These are phyloP conservation scores for Cerastis leucographa DNA, from an alignment of 2,888 invertebrate genomes.

Conservation along the genomic window DNA sequence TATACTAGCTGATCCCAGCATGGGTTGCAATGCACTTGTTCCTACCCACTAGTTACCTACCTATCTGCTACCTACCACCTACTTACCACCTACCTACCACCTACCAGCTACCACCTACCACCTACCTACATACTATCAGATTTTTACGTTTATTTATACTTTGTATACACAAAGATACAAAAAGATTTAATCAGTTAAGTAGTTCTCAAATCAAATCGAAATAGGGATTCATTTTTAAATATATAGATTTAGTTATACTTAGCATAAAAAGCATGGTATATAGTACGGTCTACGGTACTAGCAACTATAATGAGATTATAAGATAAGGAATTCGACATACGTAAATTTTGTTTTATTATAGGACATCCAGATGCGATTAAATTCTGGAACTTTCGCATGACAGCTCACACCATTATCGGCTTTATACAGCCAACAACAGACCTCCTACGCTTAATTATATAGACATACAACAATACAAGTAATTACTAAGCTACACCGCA, in stretches of 20 bases:
- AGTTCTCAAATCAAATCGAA: too few relatives aligned
- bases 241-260: background rate
- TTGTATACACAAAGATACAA: too few relatives aligned
- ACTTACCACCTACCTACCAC: too few relatives aligned
- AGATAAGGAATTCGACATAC: background rate
- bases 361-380: background rate
- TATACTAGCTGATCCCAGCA: too few relatives aligned
- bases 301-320: background rate
- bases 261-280: background rate
- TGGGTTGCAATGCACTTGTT: too few relatives aligned
- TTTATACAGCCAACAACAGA: background rate
- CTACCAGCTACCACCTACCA: too few relatives aligned
- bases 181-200: too few relatives aligned
- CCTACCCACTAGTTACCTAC: too few relatives aligned
- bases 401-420: background rate
- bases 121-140: too few relatives aligned
- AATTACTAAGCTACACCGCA: conserved; percentile 11
- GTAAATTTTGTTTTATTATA: background rate
- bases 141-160: too few relatives aligned
- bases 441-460: conserved; percentile 24
- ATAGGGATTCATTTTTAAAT: background rate
- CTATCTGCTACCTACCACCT: too few relatives aligned
- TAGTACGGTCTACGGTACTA: background rate
- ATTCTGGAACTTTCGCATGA: background rate
- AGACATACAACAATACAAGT: background rate